Conservation (phyloP, 2,888 invertebrate species). For the Orgyia antiqua region DNA sequence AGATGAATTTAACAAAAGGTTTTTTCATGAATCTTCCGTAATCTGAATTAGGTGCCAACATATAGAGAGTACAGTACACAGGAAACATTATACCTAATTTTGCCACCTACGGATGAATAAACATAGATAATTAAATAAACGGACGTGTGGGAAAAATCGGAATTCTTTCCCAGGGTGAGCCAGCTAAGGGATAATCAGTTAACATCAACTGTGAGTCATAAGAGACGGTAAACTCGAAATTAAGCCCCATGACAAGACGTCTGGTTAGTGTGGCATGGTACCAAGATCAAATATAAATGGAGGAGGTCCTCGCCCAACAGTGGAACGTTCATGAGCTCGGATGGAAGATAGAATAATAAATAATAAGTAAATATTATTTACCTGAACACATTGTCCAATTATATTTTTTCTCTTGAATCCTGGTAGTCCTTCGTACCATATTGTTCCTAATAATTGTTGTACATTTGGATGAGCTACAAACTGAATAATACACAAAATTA, state of each 20-base stretch:
- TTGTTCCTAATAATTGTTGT: constrained; percentile 95
- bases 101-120: constrained; percentile 85
- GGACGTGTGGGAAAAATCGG: too few relatives aligned
- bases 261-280: too few relatives aligned
- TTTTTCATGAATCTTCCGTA: constrained; percentile 96
- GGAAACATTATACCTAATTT: constrained; percentile 96
- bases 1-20: constrained; percentile 99
- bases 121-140: too few relatives aligned
- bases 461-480: constrained; percentile 99
- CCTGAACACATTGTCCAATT: constrained; percentile 90
- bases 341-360: too few relatives aligned
- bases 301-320: too few relatives aligned
- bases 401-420: constrained; percentile 96
- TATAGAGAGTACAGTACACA: constrained; percentile 93
- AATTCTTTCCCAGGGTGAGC: too few relatives aligned
- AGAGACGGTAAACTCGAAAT: too few relatives aligned
- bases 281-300: too few relatives aligned
- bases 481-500: constrained; percentile 75
- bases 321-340: too few relatives aligned
- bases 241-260: too few relatives aligned
- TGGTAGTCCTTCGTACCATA: constrained; percentile 99
- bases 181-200: too few relatives aligned
- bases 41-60: constrained; percentile 92
- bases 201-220: too few relatives aligned
- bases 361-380: constrained; percentile 53